These are phyloP conservation scores for Drymonia ruficornis DNA, from an alignment of 2,888 invertebrate species.

Conservation along the genomic window DNA sequence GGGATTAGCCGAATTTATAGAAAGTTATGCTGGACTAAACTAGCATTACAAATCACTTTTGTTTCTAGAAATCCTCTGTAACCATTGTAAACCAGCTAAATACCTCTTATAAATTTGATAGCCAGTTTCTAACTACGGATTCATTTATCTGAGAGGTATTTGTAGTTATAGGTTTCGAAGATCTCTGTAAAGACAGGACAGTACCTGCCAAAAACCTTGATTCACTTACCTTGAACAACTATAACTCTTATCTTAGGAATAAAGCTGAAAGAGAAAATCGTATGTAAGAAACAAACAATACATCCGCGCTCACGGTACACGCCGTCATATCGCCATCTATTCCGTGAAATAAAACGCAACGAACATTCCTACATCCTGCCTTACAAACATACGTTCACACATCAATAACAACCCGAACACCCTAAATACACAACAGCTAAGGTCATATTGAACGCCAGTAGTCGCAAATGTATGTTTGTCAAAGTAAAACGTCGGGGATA, in stretches of 20 bases:
- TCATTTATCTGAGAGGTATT: too few species aligned
- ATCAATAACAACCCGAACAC: constrained; percentile 14
- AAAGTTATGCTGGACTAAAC: too few species aligned
- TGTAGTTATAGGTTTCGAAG: too few species aligned
- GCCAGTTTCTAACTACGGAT: too few species aligned
- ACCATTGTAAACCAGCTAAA: too few species aligned
- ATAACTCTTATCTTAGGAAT: background rate
- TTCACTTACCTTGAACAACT: too few species aligned
- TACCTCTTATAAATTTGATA: too few species aligned
- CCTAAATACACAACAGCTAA: constrained; percentile 20
- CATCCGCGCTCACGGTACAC: background rate
- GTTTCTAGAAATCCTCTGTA: too few species aligned
- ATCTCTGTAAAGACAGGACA: too few species aligned
- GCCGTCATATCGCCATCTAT: constrained; percentile 29
- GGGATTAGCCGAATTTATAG: too few species aligned
- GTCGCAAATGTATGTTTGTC: constrained; percentile 19
- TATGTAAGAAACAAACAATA: constrained; percentile 5
- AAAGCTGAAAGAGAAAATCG: background rate
- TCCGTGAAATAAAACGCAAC: constrained; percentile 44
- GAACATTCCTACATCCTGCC: constrained; percentile 32
- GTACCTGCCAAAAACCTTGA: too few species aligned
- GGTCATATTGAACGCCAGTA: constrained; percentile 7
- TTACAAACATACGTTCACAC: constrained; percentile 14
- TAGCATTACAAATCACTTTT: too few species aligned
- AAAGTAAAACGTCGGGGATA: constrained; percentile 45